Conservation (phyloP, 2,113 vertebrate species). For the Struthidea cinerea region DNA sequence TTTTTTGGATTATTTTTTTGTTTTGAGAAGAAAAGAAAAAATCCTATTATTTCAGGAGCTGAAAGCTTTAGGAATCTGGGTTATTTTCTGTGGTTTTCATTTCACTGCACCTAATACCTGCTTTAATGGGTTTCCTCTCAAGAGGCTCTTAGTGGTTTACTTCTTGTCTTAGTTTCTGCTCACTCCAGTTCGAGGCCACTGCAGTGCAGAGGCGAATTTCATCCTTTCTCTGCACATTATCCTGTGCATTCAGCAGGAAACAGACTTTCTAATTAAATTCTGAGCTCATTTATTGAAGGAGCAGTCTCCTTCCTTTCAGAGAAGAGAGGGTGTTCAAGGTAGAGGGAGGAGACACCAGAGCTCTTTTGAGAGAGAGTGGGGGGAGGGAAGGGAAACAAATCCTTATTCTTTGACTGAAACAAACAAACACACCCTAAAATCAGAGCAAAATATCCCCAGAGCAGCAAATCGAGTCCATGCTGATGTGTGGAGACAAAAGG, state of each 20-base stretch:
- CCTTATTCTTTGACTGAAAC: background rate
- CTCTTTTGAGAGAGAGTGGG: background rate
- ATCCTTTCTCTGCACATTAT: slow-evolving; percentile 1
- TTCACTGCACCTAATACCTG: background rate
- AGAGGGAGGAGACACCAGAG: background rate
- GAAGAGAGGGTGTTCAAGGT: background rate
- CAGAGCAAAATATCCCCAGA: slow-evolving; percentile 35
- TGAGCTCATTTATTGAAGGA: background rate
- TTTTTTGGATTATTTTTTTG: background rate
- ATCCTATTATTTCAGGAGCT: background rate
- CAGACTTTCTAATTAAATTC: background rate
- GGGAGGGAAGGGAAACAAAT: background rate
- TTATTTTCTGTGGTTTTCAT: background rate
- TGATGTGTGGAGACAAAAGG: background rate
- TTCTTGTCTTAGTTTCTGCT: slow-evolving; percentile 5
- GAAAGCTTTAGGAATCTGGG: background rate
- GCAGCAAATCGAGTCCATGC: background rate
- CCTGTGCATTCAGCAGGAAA: slow-evolving; percentile 28
- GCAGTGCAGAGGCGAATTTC: slow-evolving; percentile 37
- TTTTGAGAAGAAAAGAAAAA: background rate
- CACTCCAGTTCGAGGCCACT: background rate
- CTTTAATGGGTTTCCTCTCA: slow-evolving; percentile 32
- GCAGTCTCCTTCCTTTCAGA: background rate
- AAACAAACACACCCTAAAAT: slow-evolving; percentile 45
- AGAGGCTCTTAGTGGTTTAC: slow-evolving; percentile 2